Conservation (phyloP, 2,113 vertebrate species). For the Macrotus californicus region DNA sequence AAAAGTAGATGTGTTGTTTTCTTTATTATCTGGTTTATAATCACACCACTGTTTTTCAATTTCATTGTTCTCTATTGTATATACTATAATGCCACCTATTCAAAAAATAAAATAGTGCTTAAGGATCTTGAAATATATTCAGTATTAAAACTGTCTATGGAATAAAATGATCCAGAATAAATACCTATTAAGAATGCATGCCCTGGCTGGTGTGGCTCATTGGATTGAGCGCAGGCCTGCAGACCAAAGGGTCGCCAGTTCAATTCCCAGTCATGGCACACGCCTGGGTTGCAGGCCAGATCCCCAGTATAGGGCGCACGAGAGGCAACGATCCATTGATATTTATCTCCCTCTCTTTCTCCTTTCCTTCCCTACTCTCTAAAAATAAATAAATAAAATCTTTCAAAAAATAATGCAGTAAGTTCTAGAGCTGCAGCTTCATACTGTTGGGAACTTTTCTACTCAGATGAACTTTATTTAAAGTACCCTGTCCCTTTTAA, state of each 20-base stretch:
- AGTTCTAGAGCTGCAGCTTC: not conserved
- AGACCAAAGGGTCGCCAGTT: no score
- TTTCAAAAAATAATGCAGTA: not conserved
- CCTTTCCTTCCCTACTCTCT: no score
- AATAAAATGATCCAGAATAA: not conserved
- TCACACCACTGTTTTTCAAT: not conserved
- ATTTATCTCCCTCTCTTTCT: no score
- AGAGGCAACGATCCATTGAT: no score
- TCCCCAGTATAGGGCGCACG: no score
- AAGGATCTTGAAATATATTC: not conserved
- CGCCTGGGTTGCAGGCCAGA: no score
- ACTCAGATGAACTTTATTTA: not conserved
- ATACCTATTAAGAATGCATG: not conserved
- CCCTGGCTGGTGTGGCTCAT: no score
- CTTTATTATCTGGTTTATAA: not conserved
- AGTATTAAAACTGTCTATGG: not conserved
- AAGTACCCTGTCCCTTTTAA: not conserved
- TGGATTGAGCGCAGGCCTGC: no score
- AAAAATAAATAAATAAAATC: no score
- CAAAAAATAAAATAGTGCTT: not conserved
- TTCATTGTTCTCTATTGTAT: not conserved
- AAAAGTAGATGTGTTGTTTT: not conserved
- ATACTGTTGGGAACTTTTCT: not conserved
- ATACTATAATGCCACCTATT: not conserved
- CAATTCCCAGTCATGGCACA: no score